Conservation (phyloP, 2,113 vertebrate genomes). For the Carassius carassius region DNA sequence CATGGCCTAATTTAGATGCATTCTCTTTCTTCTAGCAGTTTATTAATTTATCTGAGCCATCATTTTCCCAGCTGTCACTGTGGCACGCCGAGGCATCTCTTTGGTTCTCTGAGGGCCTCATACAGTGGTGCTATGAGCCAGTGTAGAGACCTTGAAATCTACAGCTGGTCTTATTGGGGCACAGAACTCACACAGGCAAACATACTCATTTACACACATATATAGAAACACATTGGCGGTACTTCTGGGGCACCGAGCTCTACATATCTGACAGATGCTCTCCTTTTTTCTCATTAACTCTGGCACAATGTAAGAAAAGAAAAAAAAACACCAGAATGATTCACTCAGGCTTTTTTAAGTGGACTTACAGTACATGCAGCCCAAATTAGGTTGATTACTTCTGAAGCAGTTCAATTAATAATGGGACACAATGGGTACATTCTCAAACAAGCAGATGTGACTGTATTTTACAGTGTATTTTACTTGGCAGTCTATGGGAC, state of each 20-base stretch:
- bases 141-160: slow-evolving; percentile 19
- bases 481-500: too few relatives aligned
- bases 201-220: slow-evolving; percentile 36
- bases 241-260: slow-evolving; percentile 24
- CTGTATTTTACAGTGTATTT: too few relatives aligned
- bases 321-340: background rate
- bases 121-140: background rate
- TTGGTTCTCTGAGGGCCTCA: slow-evolving; percentile 12
- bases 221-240: slow-evolving; percentile 20
- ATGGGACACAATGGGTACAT: slow-evolving; percentile 40
- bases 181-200: slow-evolving; percentile 6
- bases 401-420: slow-evolving; percentile 41
- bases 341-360: slow-evolving; percentile 19
- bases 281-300: slow-evolving; percentile 38
- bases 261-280: slow-evolving; percentile 34
- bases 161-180: slow-evolving; percentile 17
- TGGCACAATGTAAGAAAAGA: slow-evolving; percentile 1
- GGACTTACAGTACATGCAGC: background rate
- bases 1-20: slow-evolving; percentile 44
- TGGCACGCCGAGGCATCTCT: background rate
- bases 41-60: slow-evolving; percentile 46
- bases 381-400: slow-evolving; percentile 28
- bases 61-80: slow-evolving; percentile 39
- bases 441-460: slow-evolving; percentile 15
- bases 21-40: slow-evolving; percentile 47